Conservation (phyloP, 2,113 vertebrate genomes). For the Cryptomyrus ogoouensis region DNA sequence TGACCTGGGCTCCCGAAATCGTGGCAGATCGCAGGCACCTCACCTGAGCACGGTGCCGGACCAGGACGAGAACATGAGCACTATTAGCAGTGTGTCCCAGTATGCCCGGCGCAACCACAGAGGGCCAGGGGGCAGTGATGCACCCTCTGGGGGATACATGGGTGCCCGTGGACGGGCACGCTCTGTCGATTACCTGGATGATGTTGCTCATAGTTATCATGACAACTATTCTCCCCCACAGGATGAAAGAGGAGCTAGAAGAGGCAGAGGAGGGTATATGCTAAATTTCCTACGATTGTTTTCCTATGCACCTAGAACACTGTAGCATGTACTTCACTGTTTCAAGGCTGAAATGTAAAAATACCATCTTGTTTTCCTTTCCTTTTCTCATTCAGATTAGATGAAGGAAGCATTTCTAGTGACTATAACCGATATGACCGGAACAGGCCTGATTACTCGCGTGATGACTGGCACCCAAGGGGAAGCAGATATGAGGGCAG, state of each 20-base stretch:
- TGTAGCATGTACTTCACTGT: neutral
- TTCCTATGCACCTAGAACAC: neutral
- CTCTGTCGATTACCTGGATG: slow-evolving; percentile 78
- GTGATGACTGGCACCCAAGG: slow-evolving; percentile 36
- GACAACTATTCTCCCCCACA: slow-evolving; percentile 37
- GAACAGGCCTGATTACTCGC: slow-evolving; percentile 54
- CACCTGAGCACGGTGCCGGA: slow-evolving; percentile 59
- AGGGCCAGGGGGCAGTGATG: slow-evolving; percentile 30
- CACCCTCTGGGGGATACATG: slow-evolving; percentile 26
- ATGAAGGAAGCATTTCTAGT: slow-evolving; percentile 57
- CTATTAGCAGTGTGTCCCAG: slow-evolving; percentile 68
- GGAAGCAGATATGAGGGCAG: slow-evolving; percentile 41
- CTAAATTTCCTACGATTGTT: neutral
- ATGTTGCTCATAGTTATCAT: slow-evolving; percentile 49
- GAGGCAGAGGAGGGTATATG: slow-evolving; percentile 56
- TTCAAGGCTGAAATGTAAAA: neutral
- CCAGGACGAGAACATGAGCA: slow-evolving; percentile 63
- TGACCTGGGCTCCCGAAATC: slow-evolving; percentile 49
- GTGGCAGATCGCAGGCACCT: slow-evolving; percentile 58
- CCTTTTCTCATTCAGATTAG: slow-evolving; percentile 44
- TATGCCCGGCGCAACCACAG: slow-evolving; percentile 46
- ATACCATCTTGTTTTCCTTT: neutral
- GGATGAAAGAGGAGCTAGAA: slow-evolving; percentile 43
- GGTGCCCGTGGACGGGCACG: slow-evolving; percentile 52
- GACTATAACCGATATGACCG: slow-evolving; percentile 48